Evolutionary conservation across 2,888 invertebrate genomes (phyloP).

Genomic region (Timema podura): DNA sequence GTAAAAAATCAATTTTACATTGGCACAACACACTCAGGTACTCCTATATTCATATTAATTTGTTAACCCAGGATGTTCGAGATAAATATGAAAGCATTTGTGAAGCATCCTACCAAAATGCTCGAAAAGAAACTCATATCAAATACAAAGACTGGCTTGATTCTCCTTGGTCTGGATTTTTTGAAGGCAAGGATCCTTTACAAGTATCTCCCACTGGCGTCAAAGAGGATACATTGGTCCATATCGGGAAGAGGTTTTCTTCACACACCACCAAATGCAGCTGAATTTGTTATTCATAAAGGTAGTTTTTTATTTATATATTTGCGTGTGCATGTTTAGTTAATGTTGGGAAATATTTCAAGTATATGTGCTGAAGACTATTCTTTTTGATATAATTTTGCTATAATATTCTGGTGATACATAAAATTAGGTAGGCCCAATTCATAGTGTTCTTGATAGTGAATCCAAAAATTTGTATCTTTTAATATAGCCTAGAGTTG

Average conservation of each 20-base stretch:
- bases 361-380: no score
- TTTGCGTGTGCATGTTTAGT: no score
- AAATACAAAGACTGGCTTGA: slow-evolving; percentile 96
- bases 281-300: slow-evolving; percentile 84
- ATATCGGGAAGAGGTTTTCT: slow-evolving; percentile 84
- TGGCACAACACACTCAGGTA: no score
- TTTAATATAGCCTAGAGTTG: no score
- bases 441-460: no score
- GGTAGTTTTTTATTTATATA: slow-evolving; percentile 39
- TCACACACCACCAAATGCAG: slow-evolving; percentile 81
- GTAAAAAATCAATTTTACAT: no score
- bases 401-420: no score
- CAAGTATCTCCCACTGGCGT: slow-evolving; percentile 80
- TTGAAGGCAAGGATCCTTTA: slow-evolving; percentile 81
- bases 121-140: slow-evolving; percentile 83
- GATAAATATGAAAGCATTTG: slow-evolving; percentile 92
- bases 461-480: no score
- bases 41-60: no score
- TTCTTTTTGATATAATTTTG: no score
- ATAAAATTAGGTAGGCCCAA: no score
- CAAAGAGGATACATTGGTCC: slow-evolving; percentile 77
- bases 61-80: slow-evolving; percentile 51
- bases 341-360: no score
- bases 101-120: slow-evolving; percentile 78
- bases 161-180: slow-evolving; percentile 92